Evolutionary conservation across 1,140 invertebrate species (phyloP), one percentile per base, ranked within the genome.

Genomic region (Colletes latitarsis): DNA sequence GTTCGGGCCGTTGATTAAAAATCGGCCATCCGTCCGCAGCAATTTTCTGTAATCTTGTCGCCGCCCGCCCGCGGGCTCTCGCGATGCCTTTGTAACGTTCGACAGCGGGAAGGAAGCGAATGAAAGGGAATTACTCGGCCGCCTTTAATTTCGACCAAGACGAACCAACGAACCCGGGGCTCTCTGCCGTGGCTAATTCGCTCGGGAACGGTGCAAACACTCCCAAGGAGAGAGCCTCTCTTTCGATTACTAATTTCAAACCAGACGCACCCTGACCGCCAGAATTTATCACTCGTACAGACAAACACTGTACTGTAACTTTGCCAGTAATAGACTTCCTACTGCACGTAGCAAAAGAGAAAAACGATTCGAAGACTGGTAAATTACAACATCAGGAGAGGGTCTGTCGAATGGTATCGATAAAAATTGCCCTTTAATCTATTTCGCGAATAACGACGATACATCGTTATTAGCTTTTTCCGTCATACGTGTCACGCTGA

Each of bases 121-220:
- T 19, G 66, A 62, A 71, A 70, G 75, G 57, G 43, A 58, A 70
- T n/a, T 58, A 58, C 12, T 49, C 43, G 39, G 19, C 30, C 43
- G 30, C 5, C 68, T 62, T 52, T 77, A 70, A 77, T 71, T 71
- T 52, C 75, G 30, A 62, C 43, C 30, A 71, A 77, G 75, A 71
- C 67, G 67, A 39, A 52, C 21, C 12, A 30, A 30, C 30, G 30
- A 30, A 30, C 30, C 30, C 30, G 30, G 43, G 14, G 21, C 55
- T 71, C 70, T 77, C 21, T 70, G n/a, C 43, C 75, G 21, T 15
- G 46, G 55, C 41, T 77, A 77, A 70, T 77, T 77, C 46, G 46
- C 17, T 71, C 19, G 55, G 43, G 14, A 62, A 49, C 66, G 55
- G 55, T 60, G 75, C 46, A 58, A 57, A 39, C 53, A 77, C 53